Base-by-base conservation (phyloP, 2,113 vertebrate species). In the Crotalus helleri region DNA sequence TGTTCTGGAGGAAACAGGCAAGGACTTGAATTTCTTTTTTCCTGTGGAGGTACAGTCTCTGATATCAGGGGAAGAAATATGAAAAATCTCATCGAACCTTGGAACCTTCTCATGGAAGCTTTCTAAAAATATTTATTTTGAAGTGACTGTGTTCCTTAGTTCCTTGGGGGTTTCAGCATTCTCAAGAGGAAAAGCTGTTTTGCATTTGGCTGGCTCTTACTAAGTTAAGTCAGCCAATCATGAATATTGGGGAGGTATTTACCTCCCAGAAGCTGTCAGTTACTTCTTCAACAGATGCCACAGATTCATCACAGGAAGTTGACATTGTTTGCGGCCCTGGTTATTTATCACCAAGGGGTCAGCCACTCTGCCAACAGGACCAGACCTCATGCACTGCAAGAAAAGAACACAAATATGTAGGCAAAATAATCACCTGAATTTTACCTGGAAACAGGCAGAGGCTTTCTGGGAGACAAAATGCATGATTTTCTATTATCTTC, bases 261-360 rank as follows among this genome's bases (percentile, higher is more conserved):
- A 99, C 99, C 99, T 99, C 99, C 99, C 99, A 99, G 97, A 99
- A 99, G 98, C 99, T 99, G 98, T 99, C 99, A 0, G 99, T 99
- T 92, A 97, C 98, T 97, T 99, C 99, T 97, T 99, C 98, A 0
- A 98, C 95, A 24, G 97, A 98, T n/a, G 97, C 97, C 0, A 98
- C 97, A 91, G 98, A 96, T 96, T 99, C 99, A 21, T 99, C 99
- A 86, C 99, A 99, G 97, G 99, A 99, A 97, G 98, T 98, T 39
- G 99, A 99, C 99, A 99, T 99, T 97, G 95, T 96, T 98, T 96
- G 97, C 29, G 96, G 97, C 94, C 94, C 93, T 55, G 1, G 91
- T 51, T 92, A 0, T 92, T 85, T 9, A 64, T 85, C 92, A 95
- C 21, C n/a, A 21, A 95, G 88, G 1, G 21, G 51, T 95, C 90